A percentile compares a stretch with the other conserved stretches of the same genome.
These are phyloP conservation scores for Dorcus hopei DNA, from an alignment of 2,888 invertebrate species.

Conservation along the genomic window DNA sequence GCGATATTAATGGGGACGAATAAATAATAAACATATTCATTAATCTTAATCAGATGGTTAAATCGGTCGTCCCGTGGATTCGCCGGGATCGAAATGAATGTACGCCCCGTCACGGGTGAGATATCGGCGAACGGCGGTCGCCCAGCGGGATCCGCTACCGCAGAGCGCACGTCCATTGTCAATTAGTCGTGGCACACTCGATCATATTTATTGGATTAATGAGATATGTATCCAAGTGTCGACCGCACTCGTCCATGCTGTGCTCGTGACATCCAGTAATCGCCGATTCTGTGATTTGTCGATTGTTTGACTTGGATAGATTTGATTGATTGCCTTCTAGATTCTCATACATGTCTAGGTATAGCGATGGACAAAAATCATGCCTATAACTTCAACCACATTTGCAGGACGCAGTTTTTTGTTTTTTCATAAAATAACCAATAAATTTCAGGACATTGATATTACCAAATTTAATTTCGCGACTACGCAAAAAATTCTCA, in stretches of 20 bases:
- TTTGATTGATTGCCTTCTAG: slow-evolving; percentile 6
- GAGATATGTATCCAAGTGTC: slow-evolving; percentile 44
- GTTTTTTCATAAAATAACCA: no score
- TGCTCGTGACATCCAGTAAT: slow-evolving; percentile 9
- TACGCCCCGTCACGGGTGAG: slow-evolving; percentile 23
- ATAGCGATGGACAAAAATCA: no score
- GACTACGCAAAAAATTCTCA: no score
- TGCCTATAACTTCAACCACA: no score
- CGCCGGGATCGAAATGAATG: slow-evolving; percentile 3
- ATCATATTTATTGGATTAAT: slow-evolving; percentile 46
- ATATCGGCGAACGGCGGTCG: slow-evolving; percentile 24
- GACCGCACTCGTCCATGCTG: slow-evolving; percentile 36
- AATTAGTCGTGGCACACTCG: slow-evolving; percentile 42
- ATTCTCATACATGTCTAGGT: neutral
- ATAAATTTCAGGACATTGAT: no score
- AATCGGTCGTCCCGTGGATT: neutral
- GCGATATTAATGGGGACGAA: no score
- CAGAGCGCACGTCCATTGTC: slow-evolving; percentile 39
- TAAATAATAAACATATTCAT: slow-evolving; percentile 1
- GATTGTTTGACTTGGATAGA: slow-evolving; percentile 8
- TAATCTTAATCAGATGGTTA: slow-evolving; percentile 12
- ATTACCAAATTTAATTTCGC: no score
- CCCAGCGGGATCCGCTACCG: slow-evolving; percentile 34
- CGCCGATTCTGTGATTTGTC: slow-evolving; percentile 13
- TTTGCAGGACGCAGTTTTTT: no score